Evolutionary conservation across 1,140 invertebrate species (phyloP), one percentile per base, ranked within the genome.

Genomic region (Magallana angulata): DNA sequence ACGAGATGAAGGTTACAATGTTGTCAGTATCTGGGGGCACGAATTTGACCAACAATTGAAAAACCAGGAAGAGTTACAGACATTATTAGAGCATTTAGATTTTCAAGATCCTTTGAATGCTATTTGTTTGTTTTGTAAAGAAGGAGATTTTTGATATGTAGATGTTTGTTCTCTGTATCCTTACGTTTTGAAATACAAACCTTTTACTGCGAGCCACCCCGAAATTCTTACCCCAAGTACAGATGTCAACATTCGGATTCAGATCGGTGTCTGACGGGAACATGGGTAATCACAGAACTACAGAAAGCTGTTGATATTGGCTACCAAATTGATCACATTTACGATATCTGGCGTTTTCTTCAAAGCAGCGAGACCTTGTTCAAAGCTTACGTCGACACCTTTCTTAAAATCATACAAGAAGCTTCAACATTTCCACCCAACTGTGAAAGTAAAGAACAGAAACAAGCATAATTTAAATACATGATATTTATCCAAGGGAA

Each of bases 401-500:
- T 62, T n/a, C 12, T 62, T 62, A n/a, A 62, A 62, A 84, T 90
- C 80, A 92, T 91, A 82, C 88, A 90, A 87, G 87, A 92, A 82
- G 62, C 88, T 3, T 87, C 82, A 62, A 87, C 87, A 2, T 92
- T 86, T 84, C 90, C 91, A 24, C 12, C 12, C 30, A 8, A 30
- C 16, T 24, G 9, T 14, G 6, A 82, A 68, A 91, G 90, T 9
- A 88, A 88, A 59, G 82, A 88, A 16, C 87, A 88, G 14, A 56
- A 71, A 30, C 1, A 84, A 7, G 91, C 95, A 94, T n/a, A n/a
- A n/a, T n/a, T n/a, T 84, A 91, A 95, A 8, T 18, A 76, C 30
- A 71, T 92, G 11, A 94, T 90, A 36, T n/a, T 90, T 0, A 76
- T 7, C 14, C 14, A 88, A 12, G 59, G n/a, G 59, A 62, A 62